A percentile compares a stretch with the other conserved stretches of the same genome.
phyloP scores from a whole-genome alignment of 92 coral and sea anemone species.

The Umimayanthus chanpuru region DNA sequence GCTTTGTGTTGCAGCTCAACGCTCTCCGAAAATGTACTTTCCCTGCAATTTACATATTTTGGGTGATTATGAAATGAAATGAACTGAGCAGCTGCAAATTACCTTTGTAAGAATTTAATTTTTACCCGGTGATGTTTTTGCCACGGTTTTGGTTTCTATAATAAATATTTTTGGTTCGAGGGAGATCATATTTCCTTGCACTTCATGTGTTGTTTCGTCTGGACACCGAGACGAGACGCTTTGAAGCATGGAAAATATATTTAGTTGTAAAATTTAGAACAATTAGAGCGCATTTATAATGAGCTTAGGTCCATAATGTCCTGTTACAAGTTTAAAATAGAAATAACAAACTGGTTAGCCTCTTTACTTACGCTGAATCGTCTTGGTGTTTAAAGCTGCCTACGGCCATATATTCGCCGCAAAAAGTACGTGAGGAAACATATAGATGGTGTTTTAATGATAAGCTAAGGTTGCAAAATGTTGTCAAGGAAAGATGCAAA shows the following conservation, averaged over 20 bases:
- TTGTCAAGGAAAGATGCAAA: too few species aligned
- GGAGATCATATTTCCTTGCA: not conserved
- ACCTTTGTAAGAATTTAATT: not conserved
- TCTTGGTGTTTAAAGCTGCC: not conserved
- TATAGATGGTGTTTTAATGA: too few species aligned
- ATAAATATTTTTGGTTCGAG: not conserved
- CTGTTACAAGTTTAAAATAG: conserved; percentile 1
- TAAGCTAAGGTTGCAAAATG: too few species aligned
- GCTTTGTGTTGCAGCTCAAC: not conserved
- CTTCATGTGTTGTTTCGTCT: not conserved
- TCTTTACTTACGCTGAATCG: not conserved
- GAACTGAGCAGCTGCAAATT: conserved; percentile 13
- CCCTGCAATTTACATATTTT: conserved; percentile 35
- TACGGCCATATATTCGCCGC: not conserved
- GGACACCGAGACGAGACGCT: not conserved
- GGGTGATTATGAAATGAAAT: conserved; percentile 21
- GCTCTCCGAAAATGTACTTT: conserved; percentile 11
- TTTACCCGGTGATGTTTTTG: not conserved
- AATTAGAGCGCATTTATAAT: conserved; percentile 11
- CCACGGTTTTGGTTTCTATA: not conserved
- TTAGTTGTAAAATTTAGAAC: conserved; percentile 10
- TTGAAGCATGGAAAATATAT: not conserved
- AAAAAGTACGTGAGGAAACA: too few species aligned
- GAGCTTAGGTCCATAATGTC: not conserved
- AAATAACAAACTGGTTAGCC: not conserved